A percentile compares a stretch with the other conserved stretches of the same genome.
Conservation (phyloP, 2,797 vertebrate species). For the Gastrophryne carolinensis region DNA sequence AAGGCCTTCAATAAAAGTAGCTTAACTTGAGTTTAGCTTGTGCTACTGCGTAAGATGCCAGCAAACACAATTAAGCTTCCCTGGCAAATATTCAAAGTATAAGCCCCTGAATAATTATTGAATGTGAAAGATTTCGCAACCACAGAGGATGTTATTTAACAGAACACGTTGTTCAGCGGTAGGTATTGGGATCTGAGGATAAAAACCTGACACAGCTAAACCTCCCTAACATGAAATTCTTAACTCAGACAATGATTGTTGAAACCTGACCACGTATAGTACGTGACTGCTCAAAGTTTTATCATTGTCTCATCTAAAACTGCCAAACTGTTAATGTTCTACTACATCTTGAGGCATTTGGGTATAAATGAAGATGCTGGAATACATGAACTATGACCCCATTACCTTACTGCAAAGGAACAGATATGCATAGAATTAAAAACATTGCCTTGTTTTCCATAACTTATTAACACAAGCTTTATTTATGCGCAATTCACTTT, state of each 20-base stretch:
- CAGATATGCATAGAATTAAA: no score
- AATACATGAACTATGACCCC: neutral
- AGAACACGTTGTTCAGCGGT: neutral
- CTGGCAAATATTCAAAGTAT: no score
- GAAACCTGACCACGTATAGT: neutral
- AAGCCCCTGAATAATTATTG: no score
- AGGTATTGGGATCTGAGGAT: neutral
- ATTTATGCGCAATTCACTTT: no score
- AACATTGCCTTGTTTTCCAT: no score
- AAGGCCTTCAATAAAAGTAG: no score
- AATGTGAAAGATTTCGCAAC: no score
- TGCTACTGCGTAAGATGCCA: no score
- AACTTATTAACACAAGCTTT: no score
- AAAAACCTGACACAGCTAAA: conserved; percentile 27
- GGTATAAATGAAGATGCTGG: neutral
- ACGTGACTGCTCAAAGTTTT: conserved; percentile 1
- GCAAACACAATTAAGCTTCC: no score
- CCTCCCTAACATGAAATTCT: conserved; percentile 14
- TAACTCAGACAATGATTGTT: conserved; percentile 33
- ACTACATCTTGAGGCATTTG: neutral
- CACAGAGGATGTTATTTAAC: neutral
- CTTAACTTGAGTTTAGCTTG: no score
- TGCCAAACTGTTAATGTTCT: conserved; percentile 20
- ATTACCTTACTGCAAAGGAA: no score
- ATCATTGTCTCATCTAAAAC: neutral